Evolutionary conservation across 2,113 vertebrate species (phyloP).

Genomic region (Cyprinodon variegatus): DNA sequence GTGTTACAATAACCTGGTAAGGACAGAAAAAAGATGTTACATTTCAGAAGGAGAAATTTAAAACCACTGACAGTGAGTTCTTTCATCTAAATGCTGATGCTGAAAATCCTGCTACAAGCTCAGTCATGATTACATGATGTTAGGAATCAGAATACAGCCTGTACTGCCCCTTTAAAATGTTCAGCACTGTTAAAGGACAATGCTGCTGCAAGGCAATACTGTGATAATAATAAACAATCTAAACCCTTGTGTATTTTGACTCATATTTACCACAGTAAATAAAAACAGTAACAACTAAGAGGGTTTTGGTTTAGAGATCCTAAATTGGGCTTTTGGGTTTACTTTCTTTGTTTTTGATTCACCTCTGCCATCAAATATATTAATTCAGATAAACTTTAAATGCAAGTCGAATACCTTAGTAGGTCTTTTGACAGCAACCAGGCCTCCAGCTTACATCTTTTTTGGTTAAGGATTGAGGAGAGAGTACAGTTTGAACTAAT

Average conservation of each 20-base stretch:
- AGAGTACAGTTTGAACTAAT: not conserved
- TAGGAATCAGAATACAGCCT: not conserved
- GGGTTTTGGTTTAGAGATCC: not conserved
- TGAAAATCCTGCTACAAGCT: not conserved
- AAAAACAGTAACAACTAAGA: not conserved
- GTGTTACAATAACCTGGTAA: not conserved
- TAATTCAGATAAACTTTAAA: not conserved
- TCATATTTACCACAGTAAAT: not conserved
- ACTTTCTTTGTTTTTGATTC: not conserved
- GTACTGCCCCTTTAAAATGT: not conserved
- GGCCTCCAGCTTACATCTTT: not conserved
- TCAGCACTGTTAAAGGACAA: not conserved
- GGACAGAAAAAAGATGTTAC: not conserved
- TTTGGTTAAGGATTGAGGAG: not conserved
- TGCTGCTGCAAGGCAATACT: not conserved
- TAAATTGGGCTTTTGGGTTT: too few relatives aligned
- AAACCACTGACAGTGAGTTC: not conserved
- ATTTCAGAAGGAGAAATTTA: not conserved
- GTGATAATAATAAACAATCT: not conserved
- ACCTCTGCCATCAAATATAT: not conserved
- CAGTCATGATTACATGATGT: not conserved
- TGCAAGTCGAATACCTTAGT: not conserved
- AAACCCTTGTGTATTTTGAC: not conserved
- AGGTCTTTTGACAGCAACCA: not conserved
- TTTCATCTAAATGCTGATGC: not conserved